Base-by-base conservation (phyloP, 2,888 invertebrate genomes). In the Agrotis clavis region DNA sequence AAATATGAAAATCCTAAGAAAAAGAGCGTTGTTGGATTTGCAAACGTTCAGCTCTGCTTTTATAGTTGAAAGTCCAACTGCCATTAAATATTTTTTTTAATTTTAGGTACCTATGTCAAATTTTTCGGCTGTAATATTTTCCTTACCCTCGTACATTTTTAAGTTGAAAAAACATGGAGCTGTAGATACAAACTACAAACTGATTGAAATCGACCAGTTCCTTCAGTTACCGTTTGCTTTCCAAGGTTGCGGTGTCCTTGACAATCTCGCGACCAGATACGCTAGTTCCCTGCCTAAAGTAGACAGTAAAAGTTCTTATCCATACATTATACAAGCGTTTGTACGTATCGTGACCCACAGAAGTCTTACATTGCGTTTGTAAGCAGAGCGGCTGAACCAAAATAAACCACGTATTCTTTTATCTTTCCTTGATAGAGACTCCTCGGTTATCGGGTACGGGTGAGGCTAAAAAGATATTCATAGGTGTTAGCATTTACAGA, bases 381-480 rank as follows among this genome's bases (percentile, higher is more conserved):
- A 62, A 25, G 41, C 51, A 45, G 77, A 70, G 11, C 57, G 48
- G 62, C 62, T 77, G 53, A 50, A 71, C 78, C 78, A 76, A 77
- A 64, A 61, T 65, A 65, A 19, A 71, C 72, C 71, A n/a, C 45
- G 67, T 19, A 35, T 30, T 61, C 51, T 74, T 35, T 18, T n/a
- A 47, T 47, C 11, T 41, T 19, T 77, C 79, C 57, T 79, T 30
- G 9, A 48, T 74, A 79, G 51, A 61, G 51, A 56, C 25, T 64
- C 65, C 64, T 45, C 78, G 50, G 76, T 83, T 81, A 50, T 78
- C 69, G n/a, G 87, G 79, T 5, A 94, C 88, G 77, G 93, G 92
- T 76, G 30, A 19, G 77, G 77, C 77, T 75, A 75, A 56, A 79
- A 77, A 77, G 11, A 78, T 77, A 60, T 61, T 56, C 48, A 19